phyloP scores from a whole-genome alignment of 1,140 invertebrate species.

The Panulirus ornatus region DNA sequence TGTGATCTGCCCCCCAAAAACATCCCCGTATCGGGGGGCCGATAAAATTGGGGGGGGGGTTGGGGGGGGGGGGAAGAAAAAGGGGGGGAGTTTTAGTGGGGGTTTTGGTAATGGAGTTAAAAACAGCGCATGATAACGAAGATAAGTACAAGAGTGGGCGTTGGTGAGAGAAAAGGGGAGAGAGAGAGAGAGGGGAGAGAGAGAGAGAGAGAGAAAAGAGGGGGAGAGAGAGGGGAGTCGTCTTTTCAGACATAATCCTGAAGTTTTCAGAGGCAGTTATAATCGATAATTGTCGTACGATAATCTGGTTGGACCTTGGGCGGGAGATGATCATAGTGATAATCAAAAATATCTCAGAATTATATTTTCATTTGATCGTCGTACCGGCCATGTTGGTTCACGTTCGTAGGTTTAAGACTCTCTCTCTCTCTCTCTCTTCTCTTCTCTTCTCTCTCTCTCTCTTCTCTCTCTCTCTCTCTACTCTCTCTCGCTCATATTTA shows the following conservation, averaged over 20 bases:
- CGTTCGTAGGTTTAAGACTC: not conserved
- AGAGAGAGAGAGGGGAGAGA: not conserved
- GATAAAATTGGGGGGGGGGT: not conserved
- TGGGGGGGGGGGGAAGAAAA: too few relatives aligned
- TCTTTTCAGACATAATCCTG: too few relatives aligned
- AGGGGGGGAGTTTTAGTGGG: not conserved
- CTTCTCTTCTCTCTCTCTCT: not conserved
- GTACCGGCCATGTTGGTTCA: too few relatives aligned
- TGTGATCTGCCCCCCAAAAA: not conserved
- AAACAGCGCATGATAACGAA: not conserved
- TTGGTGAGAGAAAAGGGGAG: not conserved
- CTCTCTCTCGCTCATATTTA: too few relatives aligned
- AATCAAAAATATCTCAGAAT: too few relatives aligned
- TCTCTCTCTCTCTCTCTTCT: slow-evolving; percentile 35
- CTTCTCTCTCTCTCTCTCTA: not conserved
- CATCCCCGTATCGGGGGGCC: not conserved
- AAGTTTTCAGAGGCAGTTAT: too few relatives aligned
- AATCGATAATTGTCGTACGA: too few relatives aligned
- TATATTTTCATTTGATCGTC: too few relatives aligned
- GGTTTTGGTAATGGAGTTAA: not conserved
- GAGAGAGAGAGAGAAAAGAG: not conserved
- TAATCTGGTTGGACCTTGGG: too few relatives aligned
- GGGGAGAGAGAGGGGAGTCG: not conserved
- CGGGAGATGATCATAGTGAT: too few relatives aligned
- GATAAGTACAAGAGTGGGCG: slow-evolving; percentile 23